Percentiles rank a stretch among this genome's conserved stretches.
Evolutionary conservation across 2,113 vertebrate genomes (phyloP).

Genomic region (Gnathonemus echidnorhynchus): DNA sequence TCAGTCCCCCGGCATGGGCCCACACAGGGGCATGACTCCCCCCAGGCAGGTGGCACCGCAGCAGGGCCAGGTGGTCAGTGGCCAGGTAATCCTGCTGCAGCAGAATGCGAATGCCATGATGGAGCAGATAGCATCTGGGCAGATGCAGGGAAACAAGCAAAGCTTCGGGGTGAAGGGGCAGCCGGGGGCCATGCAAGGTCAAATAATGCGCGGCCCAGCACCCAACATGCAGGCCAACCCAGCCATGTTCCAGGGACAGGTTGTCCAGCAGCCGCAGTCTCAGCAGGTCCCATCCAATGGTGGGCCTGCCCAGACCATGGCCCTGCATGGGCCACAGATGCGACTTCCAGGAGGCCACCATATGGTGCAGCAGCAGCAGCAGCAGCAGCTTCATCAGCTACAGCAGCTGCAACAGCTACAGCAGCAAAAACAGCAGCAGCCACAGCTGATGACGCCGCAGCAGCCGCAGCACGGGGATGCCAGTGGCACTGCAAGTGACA

Average conservation of each 20-base stretch:
- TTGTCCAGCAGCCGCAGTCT: constrained; percentile 49
- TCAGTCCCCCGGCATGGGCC: constrained; percentile 70
- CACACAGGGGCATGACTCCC: constrained; percentile 89
- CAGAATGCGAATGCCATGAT: constrained; percentile 84
- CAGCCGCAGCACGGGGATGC: constrained; percentile 74
- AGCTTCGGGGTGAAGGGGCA: constrained; percentile 75
- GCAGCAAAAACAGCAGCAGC: constrained; percentile 57
- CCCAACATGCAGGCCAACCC: constrained; percentile 80
- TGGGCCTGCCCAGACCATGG: constrained; percentile 81
- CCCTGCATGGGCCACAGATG: constrained; percentile 86
- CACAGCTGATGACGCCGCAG: constrained; percentile 35
- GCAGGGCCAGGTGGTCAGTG: constrained; percentile 65
- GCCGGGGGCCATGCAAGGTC: constrained; percentile 34
- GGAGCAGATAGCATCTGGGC: constrained; percentile 93
- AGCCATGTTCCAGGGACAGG: constrained; percentile 81
- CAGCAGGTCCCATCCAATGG: constrained; percentile 77
- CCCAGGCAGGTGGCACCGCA: constrained; percentile 66
- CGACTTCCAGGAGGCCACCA: constrained; percentile 75
- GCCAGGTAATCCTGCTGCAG: constrained; percentile 75
- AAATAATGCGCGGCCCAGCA: constrained; percentile 77
- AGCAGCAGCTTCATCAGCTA: constrained; percentile 55
- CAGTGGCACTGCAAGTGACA: constrained; percentile 59
- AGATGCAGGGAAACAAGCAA: constrained; percentile 90
- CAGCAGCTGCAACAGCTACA: constrained; percentile 54
- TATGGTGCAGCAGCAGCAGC: constrained; percentile 75